Base-by-base conservation (phyloP, 2,888 invertebrate genomes). In the Lottia scabra region DNA sequence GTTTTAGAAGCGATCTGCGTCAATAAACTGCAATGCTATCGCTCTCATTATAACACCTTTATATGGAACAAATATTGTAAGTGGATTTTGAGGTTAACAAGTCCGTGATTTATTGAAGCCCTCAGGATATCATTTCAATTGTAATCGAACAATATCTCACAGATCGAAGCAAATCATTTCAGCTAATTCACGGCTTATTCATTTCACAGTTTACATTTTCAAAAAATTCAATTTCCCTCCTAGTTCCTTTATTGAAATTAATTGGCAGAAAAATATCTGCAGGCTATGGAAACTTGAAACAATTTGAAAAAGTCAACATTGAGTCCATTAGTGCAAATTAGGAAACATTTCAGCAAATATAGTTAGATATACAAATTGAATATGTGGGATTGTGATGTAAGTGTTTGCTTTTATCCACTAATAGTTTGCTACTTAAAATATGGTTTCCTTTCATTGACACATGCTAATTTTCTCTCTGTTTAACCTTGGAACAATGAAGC, bases 61-160 rank as follows among this genome's bases (percentile, higher is more conserved):
- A 56, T 56, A 56, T 56, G 56, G 56, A 56, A 56, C 56, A 56
- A 56, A 56, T 56, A 56, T 23, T 56, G 56, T 56, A 56, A 56
- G 56, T 56, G 56, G 56, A 56, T 56, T 56, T 56, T 56, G 56
- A 56, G 56, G 56, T 56, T 56, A 56, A 56, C 56, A 56, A 56
- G 56, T 56, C 56, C 56, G 23, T 23, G 23, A 23, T 56, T 56
- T 56, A 56, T 56, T 23, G 56, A 56, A 56, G 56, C 56, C 56
- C 56, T 56, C 56, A 56, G 56, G 56, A 56, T 56, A 56, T 56
- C 56, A 56, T 56, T 56, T 56, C 12, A 56, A 56, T 56, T 56
- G 56, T 56, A 56, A 56, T 56, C 56, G 56, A 56, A 56, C 56
- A 56, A 56, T 56, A 23, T 23, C 56, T 23, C 19, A 10, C 23